Conservation (phyloP, 2,113 vertebrate species). For the Mirounga angustirostris region DNA sequence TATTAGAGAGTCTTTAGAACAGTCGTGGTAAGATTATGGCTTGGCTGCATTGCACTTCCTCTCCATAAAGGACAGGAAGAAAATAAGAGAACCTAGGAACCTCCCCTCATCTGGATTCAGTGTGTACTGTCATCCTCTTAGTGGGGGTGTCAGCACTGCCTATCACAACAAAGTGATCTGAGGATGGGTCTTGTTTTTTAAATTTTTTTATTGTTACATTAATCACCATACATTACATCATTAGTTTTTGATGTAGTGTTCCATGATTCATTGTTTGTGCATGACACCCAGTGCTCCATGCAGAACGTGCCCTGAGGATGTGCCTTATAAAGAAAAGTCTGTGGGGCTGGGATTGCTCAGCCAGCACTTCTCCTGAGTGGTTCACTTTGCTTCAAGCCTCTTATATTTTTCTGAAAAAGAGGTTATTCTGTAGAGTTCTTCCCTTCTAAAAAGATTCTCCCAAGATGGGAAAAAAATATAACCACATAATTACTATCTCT, state of each 20-base stretch:
- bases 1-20: neutral
- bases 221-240: too few species aligned
- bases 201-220: too few species aligned
- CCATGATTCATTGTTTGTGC: too few species aligned
- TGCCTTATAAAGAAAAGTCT: neutral
- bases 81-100: neutral
- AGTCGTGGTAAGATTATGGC: neutral
- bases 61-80: neutral
- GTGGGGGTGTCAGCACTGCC: neutral
- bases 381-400: neutral
- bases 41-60: neutral
- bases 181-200: neutral
- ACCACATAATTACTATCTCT: neutral
- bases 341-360: neutral
- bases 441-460: neutral
- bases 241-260: too few species aligned
- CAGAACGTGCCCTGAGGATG: neutral
- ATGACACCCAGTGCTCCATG: too few species aligned
- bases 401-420: neutral
- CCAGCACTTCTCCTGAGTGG: neutral
- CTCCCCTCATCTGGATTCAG: neutral
- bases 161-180: neutral
- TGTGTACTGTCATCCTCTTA: neutral
- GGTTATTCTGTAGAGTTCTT: neutral
- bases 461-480: neutral